Percentiles rank a stretch among this genome's conserved stretches.
These are phyloP conservation scores for Atta texana DNA, from an alignment of 1,140 invertebrate genomes.

Conservation along the genomic window DNA sequence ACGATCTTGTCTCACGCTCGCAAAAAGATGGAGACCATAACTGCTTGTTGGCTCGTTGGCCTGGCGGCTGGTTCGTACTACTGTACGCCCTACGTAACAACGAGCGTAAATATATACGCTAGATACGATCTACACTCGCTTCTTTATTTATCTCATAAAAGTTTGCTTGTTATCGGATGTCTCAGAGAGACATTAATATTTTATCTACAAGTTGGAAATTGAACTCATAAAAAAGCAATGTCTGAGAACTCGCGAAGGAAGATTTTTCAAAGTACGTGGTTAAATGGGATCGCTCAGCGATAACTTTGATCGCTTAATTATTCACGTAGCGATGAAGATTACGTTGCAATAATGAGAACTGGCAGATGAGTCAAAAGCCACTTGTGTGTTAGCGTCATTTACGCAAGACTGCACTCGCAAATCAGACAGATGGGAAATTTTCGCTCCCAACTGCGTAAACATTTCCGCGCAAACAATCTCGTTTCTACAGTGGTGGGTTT, in stretches of 20 bases:
- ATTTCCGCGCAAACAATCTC: conserved; percentile 3
- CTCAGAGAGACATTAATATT: conserved; percentile 30
- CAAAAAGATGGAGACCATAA: conserved; percentile 41
- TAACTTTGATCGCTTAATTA: conserved; percentile 48
- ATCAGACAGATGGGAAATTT: conserved; percentile 67
- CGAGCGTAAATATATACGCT: conserved; percentile 7
- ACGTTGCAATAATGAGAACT: conserved; percentile 39
- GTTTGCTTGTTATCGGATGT: conserved; percentile 20
- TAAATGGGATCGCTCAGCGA: conserved; percentile 12
- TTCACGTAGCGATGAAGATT: conserved; percentile 9
- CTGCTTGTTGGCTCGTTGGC: conserved; percentile 40
- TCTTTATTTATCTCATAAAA: conserved; percentile 33
- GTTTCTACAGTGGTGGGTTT: background rate
- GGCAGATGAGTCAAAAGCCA: conserved; percentile 8
- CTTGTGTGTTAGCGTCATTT: conserved; percentile 39
- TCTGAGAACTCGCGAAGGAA: background rate
- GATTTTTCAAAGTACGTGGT: conserved; percentile 8
- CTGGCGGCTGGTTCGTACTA: conserved; percentile 26
- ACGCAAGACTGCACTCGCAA: conserved; percentile 57
- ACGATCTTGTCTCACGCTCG: conserved; percentile 55
- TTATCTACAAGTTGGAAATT: conserved; percentile 2
- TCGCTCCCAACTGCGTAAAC: conserved; percentile 41
- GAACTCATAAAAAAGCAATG: background rate
- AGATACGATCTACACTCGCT: conserved; percentile 19
- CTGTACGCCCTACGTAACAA: background rate